A percentile compares a stretch with the other conserved stretches of the same genome.
These are phyloP conservation scores for Ceratosolen solmsi DNA, from an alignment of 1,140 invertebrate species.

Conservation along the genomic window DNA sequence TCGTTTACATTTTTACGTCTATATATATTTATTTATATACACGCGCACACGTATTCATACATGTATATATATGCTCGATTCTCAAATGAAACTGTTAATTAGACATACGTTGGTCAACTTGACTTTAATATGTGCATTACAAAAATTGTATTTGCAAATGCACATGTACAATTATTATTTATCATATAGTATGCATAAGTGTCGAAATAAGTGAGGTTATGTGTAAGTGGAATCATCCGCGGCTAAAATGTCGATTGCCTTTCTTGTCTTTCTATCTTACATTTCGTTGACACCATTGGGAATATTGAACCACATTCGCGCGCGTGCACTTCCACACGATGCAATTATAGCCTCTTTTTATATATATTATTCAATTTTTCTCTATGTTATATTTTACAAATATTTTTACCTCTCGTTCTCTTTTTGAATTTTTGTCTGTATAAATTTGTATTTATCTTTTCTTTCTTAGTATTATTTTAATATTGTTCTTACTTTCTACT, in stretches of 20 bases:
- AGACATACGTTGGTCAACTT: neutral
- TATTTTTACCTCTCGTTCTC: neutral
- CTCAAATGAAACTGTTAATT: neutral
- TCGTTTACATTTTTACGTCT: neutral
- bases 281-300: neutral
- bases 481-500: neutral
- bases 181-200: neutral
- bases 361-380: neutral
- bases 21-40: neutral
- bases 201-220: slow-evolving; percentile 43
- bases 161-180: neutral
- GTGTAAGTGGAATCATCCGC: slow-evolving; percentile 41
- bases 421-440: neutral
- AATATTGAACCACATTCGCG: slow-evolving; percentile 26
- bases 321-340: slow-evolving; percentile 19
- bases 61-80: neutral
- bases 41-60: neutral
- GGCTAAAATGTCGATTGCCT: slow-evolving; percentile 13
- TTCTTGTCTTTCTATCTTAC: neutral
- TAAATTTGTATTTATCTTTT: neutral
- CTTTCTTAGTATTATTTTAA: neutral
- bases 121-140: neutral
- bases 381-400: no score
- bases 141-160: neutral
- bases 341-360: neutral